A percentile compares a stretch with the other conserved stretches of the same genome.
Evolutionary conservation across 92 coral and sea anemone genomes (phyloP).

Genomic region (Zoanthus gigantus): DNA sequence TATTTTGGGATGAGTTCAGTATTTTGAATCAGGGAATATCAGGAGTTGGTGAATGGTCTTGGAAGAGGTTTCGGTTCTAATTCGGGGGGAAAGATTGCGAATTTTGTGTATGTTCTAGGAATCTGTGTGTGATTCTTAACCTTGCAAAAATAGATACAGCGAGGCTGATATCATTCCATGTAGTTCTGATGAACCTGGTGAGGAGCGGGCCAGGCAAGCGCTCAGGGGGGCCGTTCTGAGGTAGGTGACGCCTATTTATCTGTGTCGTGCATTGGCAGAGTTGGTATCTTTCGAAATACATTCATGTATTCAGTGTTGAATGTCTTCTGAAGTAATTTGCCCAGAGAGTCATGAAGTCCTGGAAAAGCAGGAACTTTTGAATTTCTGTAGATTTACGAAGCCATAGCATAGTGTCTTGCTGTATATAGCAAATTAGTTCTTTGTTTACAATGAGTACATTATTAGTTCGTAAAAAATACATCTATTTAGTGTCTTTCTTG

Average conservation of each 20-base stretch:
- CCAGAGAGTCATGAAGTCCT: no score
- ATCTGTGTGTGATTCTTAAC: conserved; percentile 38
- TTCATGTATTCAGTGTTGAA: no score
- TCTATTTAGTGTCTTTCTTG: not conserved
- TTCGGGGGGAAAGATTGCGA: not conserved
- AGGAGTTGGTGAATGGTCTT: no score
- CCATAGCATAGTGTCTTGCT: not conserved
- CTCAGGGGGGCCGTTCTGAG: conserved; percentile 83
- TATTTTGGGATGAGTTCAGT: no score
- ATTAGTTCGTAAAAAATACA: not conserved
- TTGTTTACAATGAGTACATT: not conserved
- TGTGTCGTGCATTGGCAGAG: no score
- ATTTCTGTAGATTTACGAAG: not conserved
- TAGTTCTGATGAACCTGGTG: conserved; percentile 81
- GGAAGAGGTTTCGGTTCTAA: no score
- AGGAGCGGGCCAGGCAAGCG: conserved; percentile 83
- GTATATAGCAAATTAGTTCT: not conserved
- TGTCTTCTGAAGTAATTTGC: not conserved
- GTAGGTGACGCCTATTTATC: conserved; percentile 3
- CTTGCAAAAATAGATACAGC: conserved; percentile 56
- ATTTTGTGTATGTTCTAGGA: not conserved
- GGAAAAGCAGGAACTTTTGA: not conserved
- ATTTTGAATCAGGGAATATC: no score
- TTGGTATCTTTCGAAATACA: not conserved
- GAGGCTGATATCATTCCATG: conserved; percentile 91